Evolutionary conservation across 2,797 vertebrate species (phyloP).

Genomic region (Microcaecilia unicolor): DNA sequence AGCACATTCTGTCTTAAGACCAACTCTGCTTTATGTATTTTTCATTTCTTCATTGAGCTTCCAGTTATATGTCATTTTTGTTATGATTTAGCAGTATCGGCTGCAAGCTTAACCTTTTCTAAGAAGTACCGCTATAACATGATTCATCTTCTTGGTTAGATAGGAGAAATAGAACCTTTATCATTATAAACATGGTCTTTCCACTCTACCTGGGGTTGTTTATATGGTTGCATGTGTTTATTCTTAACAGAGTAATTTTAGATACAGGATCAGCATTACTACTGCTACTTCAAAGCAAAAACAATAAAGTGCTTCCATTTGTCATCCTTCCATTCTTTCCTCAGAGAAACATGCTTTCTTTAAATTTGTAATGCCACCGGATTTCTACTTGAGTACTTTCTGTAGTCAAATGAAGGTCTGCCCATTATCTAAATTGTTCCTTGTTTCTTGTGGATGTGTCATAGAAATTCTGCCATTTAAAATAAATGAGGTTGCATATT

Average conservation of each 20-base stretch:
- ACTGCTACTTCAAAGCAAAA: not conserved
- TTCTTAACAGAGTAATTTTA: not conserved
- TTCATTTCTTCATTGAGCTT: not conserved
- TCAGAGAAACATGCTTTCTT: too few species aligned
- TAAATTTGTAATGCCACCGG: not conserved
- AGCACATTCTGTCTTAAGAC: too few species aligned
- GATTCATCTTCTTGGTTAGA: not conserved
- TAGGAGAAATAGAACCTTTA: not conserved
- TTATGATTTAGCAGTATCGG: not conserved
- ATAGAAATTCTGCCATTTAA: too few species aligned
- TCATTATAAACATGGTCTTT: not conserved
- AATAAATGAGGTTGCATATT: too few species aligned
- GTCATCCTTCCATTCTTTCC: not conserved
- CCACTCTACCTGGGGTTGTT: not conserved
- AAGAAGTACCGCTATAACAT: not conserved
- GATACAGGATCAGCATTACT: not conserved
- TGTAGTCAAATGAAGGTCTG: not conserved
- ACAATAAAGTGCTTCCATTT: not conserved
- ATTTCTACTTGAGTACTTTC: constrained; percentile 4
- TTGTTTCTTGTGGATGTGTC: not conserved
- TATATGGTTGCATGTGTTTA: not conserved
- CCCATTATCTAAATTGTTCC: constrained; percentile 1
- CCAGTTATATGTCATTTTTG: not conserved
- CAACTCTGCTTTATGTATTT: not conserved
- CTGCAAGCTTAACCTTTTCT: not conserved